Evolutionary conservation across 2,113 vertebrate genomes (phyloP).

Genomic region (Addax nasomaculatus): DNA sequence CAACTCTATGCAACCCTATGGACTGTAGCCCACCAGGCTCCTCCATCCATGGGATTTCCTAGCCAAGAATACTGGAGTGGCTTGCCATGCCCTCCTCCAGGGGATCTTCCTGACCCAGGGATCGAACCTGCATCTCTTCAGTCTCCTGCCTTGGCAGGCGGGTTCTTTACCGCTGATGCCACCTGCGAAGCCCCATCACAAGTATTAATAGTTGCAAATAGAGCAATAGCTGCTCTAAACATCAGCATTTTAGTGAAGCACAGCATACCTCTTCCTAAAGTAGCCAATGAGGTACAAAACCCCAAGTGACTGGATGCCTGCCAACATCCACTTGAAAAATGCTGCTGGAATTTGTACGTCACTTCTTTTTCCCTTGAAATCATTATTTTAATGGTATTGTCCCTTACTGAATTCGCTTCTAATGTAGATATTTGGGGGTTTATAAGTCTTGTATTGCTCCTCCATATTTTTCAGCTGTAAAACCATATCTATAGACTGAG

Average conservation of each 20-base stretch:
- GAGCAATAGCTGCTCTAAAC: neutral
- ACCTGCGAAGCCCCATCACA: neutral
- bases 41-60: neutral
- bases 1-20: neutral
- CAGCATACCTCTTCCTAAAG: neutral
- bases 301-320: neutral
- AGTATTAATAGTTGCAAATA: neutral
- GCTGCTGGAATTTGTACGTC: neutral
- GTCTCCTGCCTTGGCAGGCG: neutral
- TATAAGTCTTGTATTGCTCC: neutral
- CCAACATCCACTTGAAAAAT: neutral
- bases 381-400: neutral
- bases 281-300: neutral
- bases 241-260: neutral
- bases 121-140: neutral
- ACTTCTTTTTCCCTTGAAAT: neutral
- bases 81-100: neutral
- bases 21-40: neutral
- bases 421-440: neutral
- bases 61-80: neutral
- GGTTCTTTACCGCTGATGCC: neutral
- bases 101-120: neutral
- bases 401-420: neutral
- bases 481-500: neutral
- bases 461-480: neutral